Conservation (phyloP, 2,113 vertebrate genomes). For the Tychaedon coryphoeus region DNA sequence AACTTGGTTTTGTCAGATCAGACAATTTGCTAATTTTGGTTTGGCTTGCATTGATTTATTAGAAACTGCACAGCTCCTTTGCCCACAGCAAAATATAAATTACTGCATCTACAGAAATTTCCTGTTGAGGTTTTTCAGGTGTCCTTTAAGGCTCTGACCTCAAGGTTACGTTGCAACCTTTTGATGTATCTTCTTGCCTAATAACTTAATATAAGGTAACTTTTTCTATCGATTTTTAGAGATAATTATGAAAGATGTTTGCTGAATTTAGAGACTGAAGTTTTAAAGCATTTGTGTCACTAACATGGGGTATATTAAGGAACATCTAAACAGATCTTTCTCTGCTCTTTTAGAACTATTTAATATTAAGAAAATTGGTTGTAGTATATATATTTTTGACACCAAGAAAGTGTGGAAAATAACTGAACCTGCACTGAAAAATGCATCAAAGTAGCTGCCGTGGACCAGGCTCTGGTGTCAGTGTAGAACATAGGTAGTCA, state of each 20-base stretch:
- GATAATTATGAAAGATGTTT: not conserved
- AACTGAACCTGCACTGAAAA: not conserved
- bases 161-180: not conserved
- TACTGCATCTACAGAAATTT: not conserved
- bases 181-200: not conserved
- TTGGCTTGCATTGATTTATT: slow-evolving; percentile 35
- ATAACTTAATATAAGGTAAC: not conserved
- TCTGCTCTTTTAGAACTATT: not conserved
- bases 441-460: not conserved
- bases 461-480: not conserved
- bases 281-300: not conserved
- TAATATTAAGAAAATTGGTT: not conserved
- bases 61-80: not conserved
- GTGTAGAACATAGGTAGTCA: not conserved
- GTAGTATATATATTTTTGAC: not conserved
- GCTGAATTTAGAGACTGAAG: not conserved
- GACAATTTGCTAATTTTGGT: slow-evolving; percentile 47
- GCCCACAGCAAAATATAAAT: slow-evolving; percentile 17
- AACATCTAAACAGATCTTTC: not conserved
- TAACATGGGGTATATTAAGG: not conserved
- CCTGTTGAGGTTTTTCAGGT: not conserved
- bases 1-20: slow-evolving; percentile 46
- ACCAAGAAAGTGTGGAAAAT: not conserved
- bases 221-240: not conserved
- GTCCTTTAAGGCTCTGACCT: not conserved